Evolutionary conservation across 1,140 invertebrate species (phyloP).

Genomic region (Saccostrea cuccullata): DNA sequence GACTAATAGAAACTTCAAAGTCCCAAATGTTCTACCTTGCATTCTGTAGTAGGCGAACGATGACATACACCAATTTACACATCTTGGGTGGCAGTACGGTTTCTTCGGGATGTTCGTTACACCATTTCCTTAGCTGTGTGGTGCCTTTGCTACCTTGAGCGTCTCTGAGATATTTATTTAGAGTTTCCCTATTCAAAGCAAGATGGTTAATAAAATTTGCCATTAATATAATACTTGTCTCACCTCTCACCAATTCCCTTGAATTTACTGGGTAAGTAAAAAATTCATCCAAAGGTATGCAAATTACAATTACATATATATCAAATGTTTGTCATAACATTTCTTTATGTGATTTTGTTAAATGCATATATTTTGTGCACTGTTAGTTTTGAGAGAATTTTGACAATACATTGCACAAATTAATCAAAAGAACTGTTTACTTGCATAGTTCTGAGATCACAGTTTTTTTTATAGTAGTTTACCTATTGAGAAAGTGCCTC

Average conservation of each 20-base stretch:
- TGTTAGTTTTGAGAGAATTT: too few species aligned
- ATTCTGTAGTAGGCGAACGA: constrained; percentile 70
- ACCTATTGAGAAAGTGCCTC: constrained; percentile 65
- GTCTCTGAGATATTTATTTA: constrained; percentile 72
- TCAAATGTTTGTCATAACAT: too few species aligned
- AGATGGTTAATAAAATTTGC: background rate
- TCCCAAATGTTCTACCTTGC: constrained; percentile 58
- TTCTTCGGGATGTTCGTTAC: constrained; percentile 48
- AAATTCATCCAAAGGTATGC: too few species aligned
- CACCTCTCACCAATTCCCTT: background rate
- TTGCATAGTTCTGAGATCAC: too few species aligned
- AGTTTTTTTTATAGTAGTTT: background rate
- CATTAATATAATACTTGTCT: background rate
- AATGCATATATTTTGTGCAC: too few species aligned
- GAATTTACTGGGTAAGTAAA: too few species aligned
- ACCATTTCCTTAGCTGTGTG: constrained; percentile 63
- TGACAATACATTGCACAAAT: too few species aligned
- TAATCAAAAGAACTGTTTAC: too few species aligned
- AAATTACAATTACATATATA: too few species aligned
- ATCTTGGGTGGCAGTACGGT: constrained; percentile 54
- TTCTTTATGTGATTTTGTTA: too few species aligned
- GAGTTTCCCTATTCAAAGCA: constrained; percentile 58
- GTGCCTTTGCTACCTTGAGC: constrained; percentile 66
- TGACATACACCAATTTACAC: constrained; percentile 67
- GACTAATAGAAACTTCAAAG: too few species aligned